Conservation (phyloP, 2,113 vertebrate species). For the Gila orcuttii region DNA sequence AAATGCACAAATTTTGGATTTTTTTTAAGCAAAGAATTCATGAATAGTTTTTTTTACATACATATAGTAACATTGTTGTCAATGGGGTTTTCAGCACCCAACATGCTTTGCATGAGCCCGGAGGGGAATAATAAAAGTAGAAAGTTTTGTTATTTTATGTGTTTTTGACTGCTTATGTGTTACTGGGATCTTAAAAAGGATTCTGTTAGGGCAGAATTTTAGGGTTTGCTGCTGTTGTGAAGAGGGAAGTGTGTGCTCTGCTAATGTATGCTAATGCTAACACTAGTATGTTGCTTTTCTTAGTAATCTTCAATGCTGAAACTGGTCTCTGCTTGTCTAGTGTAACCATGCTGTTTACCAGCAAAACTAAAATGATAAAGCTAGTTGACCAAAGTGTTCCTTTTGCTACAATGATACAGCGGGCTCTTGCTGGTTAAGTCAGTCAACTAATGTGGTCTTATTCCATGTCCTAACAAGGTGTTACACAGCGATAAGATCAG, state of each 20-base stretch:
- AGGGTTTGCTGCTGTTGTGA: background rate
- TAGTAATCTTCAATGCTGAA: background rate
- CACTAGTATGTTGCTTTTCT: background rate
- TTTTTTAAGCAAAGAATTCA: background rate
- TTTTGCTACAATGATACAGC: background rate
- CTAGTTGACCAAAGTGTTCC: background rate
- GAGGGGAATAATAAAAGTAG: background rate
- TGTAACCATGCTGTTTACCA: background rate
- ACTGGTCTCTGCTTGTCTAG: background rate
- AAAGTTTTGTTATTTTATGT: background rate
- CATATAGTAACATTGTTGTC: background rate
- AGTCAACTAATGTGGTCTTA: background rate
- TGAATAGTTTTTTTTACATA: background rate
- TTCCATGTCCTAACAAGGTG: background rate
- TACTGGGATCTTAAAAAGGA: background rate
- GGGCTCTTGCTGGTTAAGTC: background rate
- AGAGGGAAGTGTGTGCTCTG: background rate
- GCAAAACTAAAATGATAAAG: background rate
- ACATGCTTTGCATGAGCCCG: background rate
- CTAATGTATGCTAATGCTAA: background rate
- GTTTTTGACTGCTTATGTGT: background rate
- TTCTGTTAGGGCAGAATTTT: background rate
- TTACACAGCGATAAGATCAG: background rate
- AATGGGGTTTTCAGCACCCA: background rate
- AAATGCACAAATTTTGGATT: background rate